A percentile compares a stretch with the other conserved stretches of the same genome.
phyloP scores from a whole-genome alignment of 2,113 vertebrate species.

The Galbula dea region DNA sequence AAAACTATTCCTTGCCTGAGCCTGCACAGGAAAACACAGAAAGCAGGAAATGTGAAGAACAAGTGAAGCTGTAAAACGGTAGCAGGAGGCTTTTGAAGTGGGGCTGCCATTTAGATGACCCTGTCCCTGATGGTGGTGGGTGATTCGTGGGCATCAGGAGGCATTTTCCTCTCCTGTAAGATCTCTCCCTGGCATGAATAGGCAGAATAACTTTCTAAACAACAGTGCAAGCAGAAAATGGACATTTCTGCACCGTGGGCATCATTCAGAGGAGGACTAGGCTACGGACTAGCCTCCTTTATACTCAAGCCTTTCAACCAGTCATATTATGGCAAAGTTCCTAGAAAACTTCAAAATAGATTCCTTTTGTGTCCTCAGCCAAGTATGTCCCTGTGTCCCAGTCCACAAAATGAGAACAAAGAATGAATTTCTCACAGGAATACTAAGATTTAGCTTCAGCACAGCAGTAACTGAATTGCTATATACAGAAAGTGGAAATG shows the following conservation, averaged over 20 bases:
- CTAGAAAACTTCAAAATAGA: not conserved
- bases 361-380: not conserved
- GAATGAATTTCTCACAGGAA: not conserved
- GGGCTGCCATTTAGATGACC: not conserved
- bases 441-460: not conserved
- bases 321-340: not conserved
- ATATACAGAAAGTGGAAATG: not conserved
- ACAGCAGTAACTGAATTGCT: not conserved
- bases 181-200: not conserved
- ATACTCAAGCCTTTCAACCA: not conserved
- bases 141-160: accelerated
- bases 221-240: not conserved
- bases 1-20: not conserved
- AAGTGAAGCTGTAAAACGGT: not conserved
- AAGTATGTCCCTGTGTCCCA: not conserved
- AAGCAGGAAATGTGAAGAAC: not conserved
- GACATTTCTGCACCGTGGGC: not conserved
- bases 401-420: not conserved
- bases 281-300: not conserved
- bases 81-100: not conserved
- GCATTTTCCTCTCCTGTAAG: not conserved
- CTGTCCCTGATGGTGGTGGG: accelerated
- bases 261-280: not conserved
- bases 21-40: not conserved
- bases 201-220: not conserved